These are phyloP conservation scores for Burhinus bistriatus DNA, from an alignment of 2,113 vertebrate genomes.

Conservation along the genomic window DNA sequence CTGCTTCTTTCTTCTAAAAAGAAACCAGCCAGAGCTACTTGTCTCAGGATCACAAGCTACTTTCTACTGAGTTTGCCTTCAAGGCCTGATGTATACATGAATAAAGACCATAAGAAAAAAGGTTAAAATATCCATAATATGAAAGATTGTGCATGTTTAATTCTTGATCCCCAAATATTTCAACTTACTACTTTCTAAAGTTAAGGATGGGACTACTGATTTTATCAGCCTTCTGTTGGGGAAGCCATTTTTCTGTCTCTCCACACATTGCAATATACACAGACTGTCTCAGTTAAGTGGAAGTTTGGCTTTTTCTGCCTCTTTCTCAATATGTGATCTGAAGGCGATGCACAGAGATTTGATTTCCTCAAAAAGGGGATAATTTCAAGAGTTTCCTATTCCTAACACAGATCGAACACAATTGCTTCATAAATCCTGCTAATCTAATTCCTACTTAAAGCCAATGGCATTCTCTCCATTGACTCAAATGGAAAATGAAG, in stretches of 20 bases:
- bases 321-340: background rate
- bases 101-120: background rate
- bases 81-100: background rate
- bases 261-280: background rate
- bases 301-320: background rate
- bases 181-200: background rate
- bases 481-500: conserved; percentile 24
- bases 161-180: background rate
- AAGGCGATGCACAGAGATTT: background rate
- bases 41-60: background rate
- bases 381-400: background rate
- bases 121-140: background rate
- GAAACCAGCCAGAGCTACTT: background rate
- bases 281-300: background rate
- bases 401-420: background rate
- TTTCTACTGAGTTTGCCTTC: background rate
- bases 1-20: background rate
- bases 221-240: background rate
- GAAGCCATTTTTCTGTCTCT: background rate
- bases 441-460: conserved; percentile 34
- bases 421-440: conserved; percentile 27
- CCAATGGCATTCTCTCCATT: conserved; percentile 1
- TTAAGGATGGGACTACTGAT: background rate
- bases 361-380: background rate
- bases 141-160: background rate